Evolutionary conservation across 2,888 invertebrate genomes (phyloP), one percentile per base, ranked within the genome.

Genomic region (Yponomeuta malinellus): DNA sequence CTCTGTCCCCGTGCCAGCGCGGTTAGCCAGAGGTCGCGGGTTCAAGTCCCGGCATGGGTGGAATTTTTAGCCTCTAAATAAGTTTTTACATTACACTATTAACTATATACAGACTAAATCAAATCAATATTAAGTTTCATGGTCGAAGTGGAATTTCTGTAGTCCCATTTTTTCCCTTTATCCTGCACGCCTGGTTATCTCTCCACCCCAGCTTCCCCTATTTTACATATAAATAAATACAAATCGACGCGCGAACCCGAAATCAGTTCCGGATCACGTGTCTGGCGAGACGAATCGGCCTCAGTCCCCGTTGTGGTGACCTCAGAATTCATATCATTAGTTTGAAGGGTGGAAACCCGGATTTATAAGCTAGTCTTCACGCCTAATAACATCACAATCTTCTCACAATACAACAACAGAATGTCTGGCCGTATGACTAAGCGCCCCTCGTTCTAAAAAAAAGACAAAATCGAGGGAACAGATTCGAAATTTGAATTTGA

Each of bases 261-360:
- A 15, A 90, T 92, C 88, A 85, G 90, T 91, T 90, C 89, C 90
- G 89, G 88, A 93, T 94, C 94, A 93, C 94, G 94, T 94, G 94
- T 81, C 92, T 78, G 83, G 88, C 93, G 92, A 86, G 87, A 86
- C 93, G 92, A 93, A 94, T 93, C 90, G 80, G 86, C 86, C 87
- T 88, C 83, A 84, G 85, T 85, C 83, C 85, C 12, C 15, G 8
- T 59, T 15, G 15, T 59, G 52, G 52, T 59, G 52, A 59, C 52
- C 12, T 59, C 52, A 15, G 52, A 59, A 0, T 59, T 15, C 15
- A 59, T 8, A 1, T 12, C 1, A 15, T 8, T 15, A 59, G 12
- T 59, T 59, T 5, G 52, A 15, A 59, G 52, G 52, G 52, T 15
- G 15, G 8, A 15, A 59, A 59, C 9, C 52, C 15, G 12, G 52